A percentile compares a stretch with the other conserved stretches of the same genome.
Evolutionary conservation across 2,797 vertebrate genomes (phyloP).

Genomic region (Gymnoscopelus braueri): DNA sequence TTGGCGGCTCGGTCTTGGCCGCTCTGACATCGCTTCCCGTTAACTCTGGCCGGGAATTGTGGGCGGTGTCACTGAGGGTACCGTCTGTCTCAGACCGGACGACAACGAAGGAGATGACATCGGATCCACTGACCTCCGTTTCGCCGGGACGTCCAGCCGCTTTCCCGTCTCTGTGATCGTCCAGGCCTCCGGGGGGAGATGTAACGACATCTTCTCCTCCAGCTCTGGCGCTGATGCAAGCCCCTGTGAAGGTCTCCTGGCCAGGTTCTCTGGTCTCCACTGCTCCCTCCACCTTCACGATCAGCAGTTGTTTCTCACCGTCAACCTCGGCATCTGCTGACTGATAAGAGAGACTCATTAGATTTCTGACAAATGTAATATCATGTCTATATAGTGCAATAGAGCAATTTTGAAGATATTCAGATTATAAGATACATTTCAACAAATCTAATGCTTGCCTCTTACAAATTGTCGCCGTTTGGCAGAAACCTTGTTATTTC

Average conservation of each 20-base stretch:
- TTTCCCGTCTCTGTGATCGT: background rate
- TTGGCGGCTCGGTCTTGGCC: slow-evolving; percentile 9
- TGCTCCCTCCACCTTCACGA: slow-evolving; percentile 68
- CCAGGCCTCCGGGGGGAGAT: background rate
- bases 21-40: slow-evolving; percentile 46
- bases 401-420: no score
- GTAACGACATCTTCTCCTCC: background rate
- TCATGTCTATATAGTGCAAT: no score
- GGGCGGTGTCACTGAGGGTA: slow-evolving; percentile 10
- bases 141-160: slow-evolving; percentile 2
- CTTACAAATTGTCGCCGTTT: no score
- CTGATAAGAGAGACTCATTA: slow-evolving; percentile 37
- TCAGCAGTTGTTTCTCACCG: slow-evolving; percentile 48
- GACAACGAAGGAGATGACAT: slow-evolving; percentile 54
- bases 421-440: no score
- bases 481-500: no score
- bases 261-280: background rate
- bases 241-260: slow-evolving; percentile 6
- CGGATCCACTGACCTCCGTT: slow-evolving; percentile 74
- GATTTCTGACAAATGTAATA: no score
- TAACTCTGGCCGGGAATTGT: slow-evolving; percentile 17
- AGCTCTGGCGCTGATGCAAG: background rate
- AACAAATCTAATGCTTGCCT: no score
- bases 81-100: slow-evolving; percentile 44
- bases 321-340: slow-evolving; percentile 45